Percentiles rank a stretch among this genome's conserved stretches.
Evolutionary conservation across 1,140 invertebrate genomes (phyloP).

Genomic region (Charaxes varanes): DNA sequence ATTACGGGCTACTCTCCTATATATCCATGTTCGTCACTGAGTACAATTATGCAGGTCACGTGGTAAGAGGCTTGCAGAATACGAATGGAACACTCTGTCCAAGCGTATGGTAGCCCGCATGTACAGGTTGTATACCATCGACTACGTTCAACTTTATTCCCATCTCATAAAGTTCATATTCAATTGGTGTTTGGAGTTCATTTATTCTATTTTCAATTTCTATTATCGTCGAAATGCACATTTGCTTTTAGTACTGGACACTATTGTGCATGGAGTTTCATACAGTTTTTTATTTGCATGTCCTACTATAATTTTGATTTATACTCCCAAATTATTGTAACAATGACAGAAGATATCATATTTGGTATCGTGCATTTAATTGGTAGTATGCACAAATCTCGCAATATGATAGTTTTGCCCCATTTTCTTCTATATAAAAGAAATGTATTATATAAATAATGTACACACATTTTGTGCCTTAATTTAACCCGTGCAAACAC

Average conservation of each 20-base stretch:
- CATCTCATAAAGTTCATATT: background rate
- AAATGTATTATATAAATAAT: too few species aligned
- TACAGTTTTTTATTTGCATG: too few species aligned
- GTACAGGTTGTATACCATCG: slow-evolving; percentile 2
- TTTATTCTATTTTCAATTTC: slow-evolving; percentile 16
- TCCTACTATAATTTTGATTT: too few species aligned
- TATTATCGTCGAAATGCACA: slow-evolving; percentile 15
- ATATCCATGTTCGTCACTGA: background rate
- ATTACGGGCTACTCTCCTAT: slow-evolving; percentile 1
- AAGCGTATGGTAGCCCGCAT: slow-evolving; percentile 13
- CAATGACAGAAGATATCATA: too few species aligned
- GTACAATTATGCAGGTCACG: slow-evolving; percentile 24
- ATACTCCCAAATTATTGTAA: too few species aligned
- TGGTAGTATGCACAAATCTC: too few species aligned
- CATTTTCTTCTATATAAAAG: too few species aligned
- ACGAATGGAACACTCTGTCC: slow-evolving; percentile 16
- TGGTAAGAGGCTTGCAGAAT: slow-evolving; percentile 22
- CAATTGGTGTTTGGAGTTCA: background rate
- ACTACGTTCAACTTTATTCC: slow-evolving; percentile 4
- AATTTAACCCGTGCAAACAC: too few species aligned
- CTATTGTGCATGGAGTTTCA: slow-evolving; percentile 13
- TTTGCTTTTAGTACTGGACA: slow-evolving; percentile 13
- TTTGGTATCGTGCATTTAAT: too few species aligned
- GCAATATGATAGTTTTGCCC: too few species aligned
- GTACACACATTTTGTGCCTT: too few species aligned